Conservation (phyloP, 2,888 invertebrate genomes). For the Lingula anatina region DNA sequence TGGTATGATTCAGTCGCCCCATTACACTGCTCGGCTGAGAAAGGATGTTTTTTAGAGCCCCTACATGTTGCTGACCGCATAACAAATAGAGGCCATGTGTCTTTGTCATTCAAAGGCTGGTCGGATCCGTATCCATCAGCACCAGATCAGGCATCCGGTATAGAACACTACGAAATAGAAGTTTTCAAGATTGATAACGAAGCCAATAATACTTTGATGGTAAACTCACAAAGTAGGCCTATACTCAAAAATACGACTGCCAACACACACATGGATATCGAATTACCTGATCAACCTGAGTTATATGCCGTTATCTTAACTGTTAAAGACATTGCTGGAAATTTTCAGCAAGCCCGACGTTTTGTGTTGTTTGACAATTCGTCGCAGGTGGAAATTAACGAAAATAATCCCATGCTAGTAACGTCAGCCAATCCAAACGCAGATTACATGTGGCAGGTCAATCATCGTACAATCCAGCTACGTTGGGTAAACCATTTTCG, state of each 20-base stretch:
- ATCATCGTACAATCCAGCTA: not conserved
- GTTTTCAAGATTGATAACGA: slow-evolving; percentile 7
- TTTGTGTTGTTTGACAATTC: not conserved
- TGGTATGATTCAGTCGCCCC: slow-evolving; percentile 1
- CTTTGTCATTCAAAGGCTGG: slow-evolving; percentile 12
- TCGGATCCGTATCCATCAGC: slow-evolving; percentile 13
- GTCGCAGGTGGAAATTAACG: not conserved
- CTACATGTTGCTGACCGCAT: not conserved
- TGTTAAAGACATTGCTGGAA: not conserved
- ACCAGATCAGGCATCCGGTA: slow-evolving; percentile 14
- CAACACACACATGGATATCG: not conserved
- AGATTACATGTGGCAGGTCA: not conserved
- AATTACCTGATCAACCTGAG: slow-evolving; percentile 4
- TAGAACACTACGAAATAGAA: too few relatives aligned
- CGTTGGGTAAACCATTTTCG: not conserved
- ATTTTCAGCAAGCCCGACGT: not conserved
- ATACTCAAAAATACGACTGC: not conserved
- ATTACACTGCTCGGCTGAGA: slow-evolving; percentile 1
- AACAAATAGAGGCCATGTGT: not conserved
- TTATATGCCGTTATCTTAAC: slow-evolving; percentile 13
- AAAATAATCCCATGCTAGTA: not conserved
- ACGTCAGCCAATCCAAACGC: not conserved
- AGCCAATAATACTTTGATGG: not conserved
- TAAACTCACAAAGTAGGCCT: not conserved
- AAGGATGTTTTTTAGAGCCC: not conserved